Evolutionary conservation across 2,888 invertebrate genomes (phyloP), one percentile per base, ranked within the genome.

Genomic region (Limenitis camilla): DNA sequence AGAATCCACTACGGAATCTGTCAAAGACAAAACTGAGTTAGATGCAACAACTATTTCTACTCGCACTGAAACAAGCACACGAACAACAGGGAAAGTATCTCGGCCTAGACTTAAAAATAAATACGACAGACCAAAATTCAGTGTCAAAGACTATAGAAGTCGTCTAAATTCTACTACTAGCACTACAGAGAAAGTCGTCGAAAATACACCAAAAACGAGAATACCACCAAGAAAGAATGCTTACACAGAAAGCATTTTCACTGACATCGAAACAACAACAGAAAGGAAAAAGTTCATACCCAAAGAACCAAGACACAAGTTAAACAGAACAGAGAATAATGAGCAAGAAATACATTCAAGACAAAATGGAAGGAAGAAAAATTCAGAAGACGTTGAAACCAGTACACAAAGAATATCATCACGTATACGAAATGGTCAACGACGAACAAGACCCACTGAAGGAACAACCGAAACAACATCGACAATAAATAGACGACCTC

Each of bases 91-190:
- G 4, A 78, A 76, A 66, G 59, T 72, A 42, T 75, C 73, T 52
- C 71, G 83, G 47, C 82, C 80, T 7, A 78, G 78, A 69, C 69
- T 73, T 33, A 88, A 84, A 56, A 89, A 81, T 62, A 92, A 90
- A 71, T 90, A 86, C 57, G 91, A 91, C 45, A 81, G 94, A 47
- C 93, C 93, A 1, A 84, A 92, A 59, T 94, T 94, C 71, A 94
- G 93, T 67, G 91, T 94, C 4, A 93, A 93, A 74, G 93, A 94
- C 60, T 93, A 93, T 70, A 90, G 91, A 67, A 92, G 89, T 61
- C 83, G 92, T 55, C 72, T 92, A 45, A 91, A 89, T 62, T 88
- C 89, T 0, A 89, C 90, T 0, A 88, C 90, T 6, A 80, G 79
- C 45, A 80, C 83, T 27, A 82, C 85, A 11, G 87, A 88, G 58